A percentile compares a stretch with the other conserved stretches of the same genome.
phyloP scores from a whole-genome alignment of 2,113 vertebrate genomes.

The Macaca nemestrina region DNA sequence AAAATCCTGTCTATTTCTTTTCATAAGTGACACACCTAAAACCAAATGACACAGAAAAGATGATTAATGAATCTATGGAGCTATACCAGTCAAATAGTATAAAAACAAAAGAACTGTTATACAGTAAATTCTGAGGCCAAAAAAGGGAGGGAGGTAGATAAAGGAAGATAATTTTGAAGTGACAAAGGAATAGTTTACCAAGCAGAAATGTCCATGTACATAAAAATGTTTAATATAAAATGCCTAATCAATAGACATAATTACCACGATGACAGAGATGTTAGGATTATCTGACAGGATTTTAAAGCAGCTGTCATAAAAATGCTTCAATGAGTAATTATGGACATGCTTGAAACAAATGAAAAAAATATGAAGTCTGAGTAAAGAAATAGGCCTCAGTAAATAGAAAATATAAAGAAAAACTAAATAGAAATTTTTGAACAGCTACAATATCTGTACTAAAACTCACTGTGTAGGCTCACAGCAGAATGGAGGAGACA shows the following conservation, averaged over 20 bases:
- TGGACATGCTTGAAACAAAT: neutral
- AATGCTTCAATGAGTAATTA: neutral
- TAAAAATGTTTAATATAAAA: neutral
- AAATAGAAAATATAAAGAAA: neutral
- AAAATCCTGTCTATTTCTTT: neutral
- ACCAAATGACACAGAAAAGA: neutral
- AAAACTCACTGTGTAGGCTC: neutral
- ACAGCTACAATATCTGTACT: neutral
- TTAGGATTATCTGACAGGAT: neutral
- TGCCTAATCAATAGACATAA: neutral
- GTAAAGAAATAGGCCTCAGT: neutral
- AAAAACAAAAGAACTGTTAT: neutral
- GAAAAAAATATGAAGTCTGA: neutral
- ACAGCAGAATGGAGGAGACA: neutral
- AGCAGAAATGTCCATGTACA: neutral
- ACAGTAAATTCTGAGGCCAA: neutral
- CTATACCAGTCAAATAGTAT: neutral
- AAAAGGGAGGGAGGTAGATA: neutral
- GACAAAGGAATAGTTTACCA: neutral
- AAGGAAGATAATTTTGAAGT: neutral
- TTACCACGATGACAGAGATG: neutral
- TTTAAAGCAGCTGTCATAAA: neutral
- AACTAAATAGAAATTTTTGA: neutral
- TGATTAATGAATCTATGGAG: neutral
- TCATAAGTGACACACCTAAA: neutral